Evolutionary conservation across 2,113 vertebrate species (phyloP).

Genomic region (Scomber japonicus): DNA sequence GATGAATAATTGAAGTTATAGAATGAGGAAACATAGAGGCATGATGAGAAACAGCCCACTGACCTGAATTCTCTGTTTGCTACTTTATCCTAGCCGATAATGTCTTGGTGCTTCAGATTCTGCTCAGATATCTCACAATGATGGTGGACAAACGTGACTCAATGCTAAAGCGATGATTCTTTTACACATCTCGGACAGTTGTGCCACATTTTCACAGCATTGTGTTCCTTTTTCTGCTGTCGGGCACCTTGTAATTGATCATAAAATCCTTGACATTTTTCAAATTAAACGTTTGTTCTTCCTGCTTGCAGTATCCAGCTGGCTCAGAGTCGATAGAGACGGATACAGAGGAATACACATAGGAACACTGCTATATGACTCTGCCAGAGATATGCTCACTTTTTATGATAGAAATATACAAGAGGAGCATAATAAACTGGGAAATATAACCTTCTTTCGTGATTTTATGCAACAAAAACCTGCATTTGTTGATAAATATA

Average conservation of each 20-base stretch:
- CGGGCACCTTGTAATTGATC: slow-evolving; percentile 17
- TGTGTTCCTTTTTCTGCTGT: slow-evolving; percentile 7
- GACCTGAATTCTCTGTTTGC: slow-evolving; percentile 70
- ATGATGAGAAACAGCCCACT: slow-evolving; percentile 74
- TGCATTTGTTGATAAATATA: not conserved
- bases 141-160: not conserved
- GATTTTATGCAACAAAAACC: not conserved
- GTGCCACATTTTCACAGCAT: not conserved
- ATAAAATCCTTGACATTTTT: slow-evolving; percentile 32
- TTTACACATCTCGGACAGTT: not conserved
- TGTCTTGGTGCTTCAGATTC: slow-evolving; percentile 9
- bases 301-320: slow-evolving; percentile 4
- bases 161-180: not conserved
- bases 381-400: slow-evolving; percentile 1
- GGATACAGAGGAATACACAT: not conserved
- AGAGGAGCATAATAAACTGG: not conserved
- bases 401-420: slow-evolving; percentile 29
- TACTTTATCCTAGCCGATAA: slow-evolving; percentile 33
- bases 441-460: not conserved
- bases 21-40: slow-evolving; percentile 47
- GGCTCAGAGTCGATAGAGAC: slow-evolving; percentile 6
- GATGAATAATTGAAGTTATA: slow-evolving; percentile 79
- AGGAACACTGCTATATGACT: not conserved
- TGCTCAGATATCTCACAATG: slow-evolving; percentile 10
- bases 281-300: slow-evolving; percentile 2